Evolutionary conservation across 2,888 invertebrate species (phyloP), one percentile per base, ranked within the genome.

Genomic region (Piscicola geometra): DNA sequence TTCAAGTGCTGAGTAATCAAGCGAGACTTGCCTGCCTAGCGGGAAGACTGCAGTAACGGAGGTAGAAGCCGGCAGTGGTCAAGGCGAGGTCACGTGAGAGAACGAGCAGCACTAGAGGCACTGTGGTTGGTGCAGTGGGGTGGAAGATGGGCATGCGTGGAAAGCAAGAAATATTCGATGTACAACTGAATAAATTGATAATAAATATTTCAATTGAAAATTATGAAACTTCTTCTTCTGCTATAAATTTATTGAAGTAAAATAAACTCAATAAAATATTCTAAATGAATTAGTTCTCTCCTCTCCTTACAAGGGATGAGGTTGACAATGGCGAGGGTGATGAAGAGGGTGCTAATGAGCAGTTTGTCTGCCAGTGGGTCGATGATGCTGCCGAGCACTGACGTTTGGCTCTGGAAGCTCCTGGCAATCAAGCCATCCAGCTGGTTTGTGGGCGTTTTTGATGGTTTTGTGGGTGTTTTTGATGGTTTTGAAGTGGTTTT

Each of bases 321-420:
- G 79, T 90, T 90, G 77, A 91, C 91, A 86, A 91, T 92, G 28
- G 95, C 93, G 78, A 98, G 88, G 0, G 94, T 90, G 72, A 96
- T 86, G 82, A 94, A 94, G 75, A 98, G 86, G 0, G 93, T 92
- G 18, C 92, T 93, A 80, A 98, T 90, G 1, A 99, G 88, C 52
- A 97, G 88, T 88, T 99, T 99, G 85, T 99, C 98, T 1, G 98
- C 98, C 88, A 96, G 89, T 0, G 98, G 98, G 86, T 99, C 98
- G 25, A 99, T 86, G 82, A 96, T 94, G 77, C 94, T 94, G 0
- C 98, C 98, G 83, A 94, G 89, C 84, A 93, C 92, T 36, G 96
- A 93, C 33, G 93, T 91, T 85, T 99, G 98, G 47, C 91, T 91
- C 78, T 90, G 89, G 90, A 92, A 95, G 73, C 91, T 92, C 76